phyloP scores from a whole-genome alignment of 2,888 invertebrate genomes.

The Priocnemis perturbator region DNA sequence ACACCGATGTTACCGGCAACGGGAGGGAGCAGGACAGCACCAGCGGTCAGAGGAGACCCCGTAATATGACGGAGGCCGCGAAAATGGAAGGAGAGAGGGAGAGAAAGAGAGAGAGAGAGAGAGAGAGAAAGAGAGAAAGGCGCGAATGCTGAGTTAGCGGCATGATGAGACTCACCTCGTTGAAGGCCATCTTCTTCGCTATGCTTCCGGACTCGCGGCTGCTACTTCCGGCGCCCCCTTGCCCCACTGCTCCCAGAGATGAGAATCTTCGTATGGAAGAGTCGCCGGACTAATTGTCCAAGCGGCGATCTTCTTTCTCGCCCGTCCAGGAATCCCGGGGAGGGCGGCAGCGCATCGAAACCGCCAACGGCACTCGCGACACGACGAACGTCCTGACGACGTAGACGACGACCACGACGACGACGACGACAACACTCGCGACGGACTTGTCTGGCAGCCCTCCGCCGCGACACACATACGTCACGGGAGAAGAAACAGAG shows the following conservation, averaged over 20 bases:
- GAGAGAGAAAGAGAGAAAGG: too few relatives aligned
- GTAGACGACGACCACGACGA: not conserved
- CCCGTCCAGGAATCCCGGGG: conserved; percentile 47
- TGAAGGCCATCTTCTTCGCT: conserved; percentile 82
- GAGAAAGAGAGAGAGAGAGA: not conserved
- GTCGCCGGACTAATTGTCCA: conserved; percentile 51
- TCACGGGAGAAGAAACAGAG: conserved; percentile 56
- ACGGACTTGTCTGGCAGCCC: conserved; percentile 61
- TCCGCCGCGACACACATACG: conserved; percentile 71
- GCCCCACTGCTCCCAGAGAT: conserved; percentile 66
- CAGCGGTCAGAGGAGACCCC: too few relatives aligned
- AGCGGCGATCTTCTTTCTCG: conserved; percentile 33
- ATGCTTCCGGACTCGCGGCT: conserved; percentile 68
- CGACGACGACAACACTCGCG: conserved; percentile 46
- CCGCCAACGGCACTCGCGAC: conserved; percentile 46
- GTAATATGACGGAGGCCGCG: too few relatives aligned
- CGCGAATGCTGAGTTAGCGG: not conserved
- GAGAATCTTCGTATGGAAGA: conserved; percentile 44
- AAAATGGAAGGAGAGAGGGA: too few relatives aligned
- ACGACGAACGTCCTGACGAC: conserved; percentile 22
- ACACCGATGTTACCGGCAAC: not conserved
- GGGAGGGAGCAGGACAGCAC: too few relatives aligned
- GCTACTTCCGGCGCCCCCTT: conserved; percentile 71
- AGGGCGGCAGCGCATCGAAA: conserved; percentile 57
- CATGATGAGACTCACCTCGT: conserved; percentile 79